Base-by-base conservation (phyloP, 2,113 vertebrate species). In the Tringa solitaria region DNA sequence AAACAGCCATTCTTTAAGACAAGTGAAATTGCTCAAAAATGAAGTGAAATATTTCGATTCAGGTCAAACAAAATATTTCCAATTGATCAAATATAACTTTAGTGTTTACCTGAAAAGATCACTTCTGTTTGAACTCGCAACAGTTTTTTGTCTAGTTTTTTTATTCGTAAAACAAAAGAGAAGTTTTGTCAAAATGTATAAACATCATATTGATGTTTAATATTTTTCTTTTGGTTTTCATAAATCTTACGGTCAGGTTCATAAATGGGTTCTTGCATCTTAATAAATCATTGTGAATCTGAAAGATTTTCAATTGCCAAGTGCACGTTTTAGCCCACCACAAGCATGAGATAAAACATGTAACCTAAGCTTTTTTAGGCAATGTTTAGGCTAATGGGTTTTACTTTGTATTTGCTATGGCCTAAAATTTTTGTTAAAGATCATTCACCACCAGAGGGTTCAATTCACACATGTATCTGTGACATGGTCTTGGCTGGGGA, bases 381-480 rank as follows among this genome's bases (percentile, higher is more conserved):
- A 9, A 51, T 18, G 20, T 32, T 91, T 69, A 60, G 67, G 32
- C n/a, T 73, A 69, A 53, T 72, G 10, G 14, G 10, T 8, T 87
- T 89, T 77, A 35, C 61, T 89, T 77, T 35, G 4, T 23, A 35
- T 51, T 89, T 82, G 23, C n/a, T 65, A 54, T 5, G 33, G 87
- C 67, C 37, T 95, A 53, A 84, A 64, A 4, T 24, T 35, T 84
- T 82, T 72, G 56, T 26, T 93, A 11, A 65, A 91, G 85, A 84
- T 82, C 74, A 53, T 89, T 91, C 92, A 87, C 92, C 92, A 93
- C 68, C 88, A 90, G 92, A 95, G 92, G 90, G 88, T 96, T 92
- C 83, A 94, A 21, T 90, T 92, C 94, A 82, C 73, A 78, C 76
- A 65, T 53, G 8, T 9, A 65, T 85, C n/a, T 85, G 78, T 54